Percentiles rank a stretch among this genome's conserved stretches.
Evolutionary conservation across 2,797 vertebrate species (phyloP).

Genomic region (Cebuella pygmaea): DNA sequence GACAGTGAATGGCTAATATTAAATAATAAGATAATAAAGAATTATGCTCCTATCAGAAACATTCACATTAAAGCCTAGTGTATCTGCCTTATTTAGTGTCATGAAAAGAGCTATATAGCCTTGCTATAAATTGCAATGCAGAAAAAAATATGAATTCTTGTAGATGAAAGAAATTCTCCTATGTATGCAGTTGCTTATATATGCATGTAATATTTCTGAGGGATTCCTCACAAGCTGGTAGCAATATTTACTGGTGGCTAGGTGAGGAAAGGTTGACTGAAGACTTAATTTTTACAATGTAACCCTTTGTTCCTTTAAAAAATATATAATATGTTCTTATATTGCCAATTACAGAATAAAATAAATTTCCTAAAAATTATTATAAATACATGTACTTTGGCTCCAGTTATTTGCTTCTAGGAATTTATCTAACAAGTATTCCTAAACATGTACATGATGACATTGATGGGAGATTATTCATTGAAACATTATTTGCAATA

Average conservation of each 20-base stretch:
- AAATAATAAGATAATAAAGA: constrained; percentile 14
- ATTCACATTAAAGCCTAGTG: not conserved
- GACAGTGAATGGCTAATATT: not conserved
- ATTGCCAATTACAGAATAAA: not conserved
- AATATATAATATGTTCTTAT: not conserved
- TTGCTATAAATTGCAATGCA: not conserved
- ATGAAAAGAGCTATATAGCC: not conserved
- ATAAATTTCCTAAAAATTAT: not conserved
- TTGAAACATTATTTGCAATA: not conserved
- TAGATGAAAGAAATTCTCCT: not conserved
- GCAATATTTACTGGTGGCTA: not conserved
- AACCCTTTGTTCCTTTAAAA: not conserved
- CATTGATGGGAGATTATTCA: not conserved
- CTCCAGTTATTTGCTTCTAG: not conserved
- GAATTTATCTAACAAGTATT: not conserved
- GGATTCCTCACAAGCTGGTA: not conserved
- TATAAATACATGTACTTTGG: not conserved
- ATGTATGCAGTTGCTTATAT: not conserved
- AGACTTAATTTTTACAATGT: constrained; percentile 24
- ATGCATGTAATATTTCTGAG: not conserved
- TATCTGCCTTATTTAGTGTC: not conserved
- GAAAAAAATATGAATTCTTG: not conserved
- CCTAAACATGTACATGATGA: not conserved
- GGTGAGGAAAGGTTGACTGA: not conserved
- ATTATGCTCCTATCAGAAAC: not conserved